These are phyloP conservation scores for Neodiprion lecontei DNA, from an alignment of 1,140 invertebrate species.

Conservation along the genomic window DNA sequence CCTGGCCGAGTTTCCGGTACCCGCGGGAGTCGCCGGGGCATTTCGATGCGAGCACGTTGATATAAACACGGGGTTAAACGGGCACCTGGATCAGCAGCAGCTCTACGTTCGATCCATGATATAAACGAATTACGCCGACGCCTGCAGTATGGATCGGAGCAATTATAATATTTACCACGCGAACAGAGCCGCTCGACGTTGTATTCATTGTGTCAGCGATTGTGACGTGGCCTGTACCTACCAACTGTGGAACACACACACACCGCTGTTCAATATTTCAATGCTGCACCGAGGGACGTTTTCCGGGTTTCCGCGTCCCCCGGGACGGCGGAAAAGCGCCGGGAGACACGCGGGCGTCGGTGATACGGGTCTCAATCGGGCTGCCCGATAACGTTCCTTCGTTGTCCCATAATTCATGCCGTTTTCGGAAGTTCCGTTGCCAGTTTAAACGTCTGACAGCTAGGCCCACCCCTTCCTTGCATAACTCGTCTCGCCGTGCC, in stretches of 20 bases:
- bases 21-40: no score
- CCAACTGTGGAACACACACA: background rate
- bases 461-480: background rate
- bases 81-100: background rate
- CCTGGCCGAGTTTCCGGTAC: background rate
- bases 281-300: background rate
- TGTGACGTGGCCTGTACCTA: background rate
- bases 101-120: background rate
- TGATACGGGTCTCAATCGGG: background rate
- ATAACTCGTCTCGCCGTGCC: background rate
- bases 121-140: background rate
- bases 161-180: slow-evolving; percentile 5
- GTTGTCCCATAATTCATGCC: slow-evolving; percentile 14
- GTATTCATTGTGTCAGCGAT: background rate
- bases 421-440: slow-evolving; percentile 5
- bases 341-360: background rate
- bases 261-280: background rate
- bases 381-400: slow-evolving; percentile 19
- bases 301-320: background rate
- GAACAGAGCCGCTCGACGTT: background rate
- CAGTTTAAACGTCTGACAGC: no score
- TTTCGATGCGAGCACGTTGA: no score
- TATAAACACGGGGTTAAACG: background rate
- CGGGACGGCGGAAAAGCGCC: background rate
- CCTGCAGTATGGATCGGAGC: background rate